A percentile compares a stretch with the other conserved stretches of the same genome.
These are phyloP conservation scores for Mormyrops attenuatus DNA, from an alignment of 2,797 vertebrate genomes.

Conservation along the genomic window DNA sequence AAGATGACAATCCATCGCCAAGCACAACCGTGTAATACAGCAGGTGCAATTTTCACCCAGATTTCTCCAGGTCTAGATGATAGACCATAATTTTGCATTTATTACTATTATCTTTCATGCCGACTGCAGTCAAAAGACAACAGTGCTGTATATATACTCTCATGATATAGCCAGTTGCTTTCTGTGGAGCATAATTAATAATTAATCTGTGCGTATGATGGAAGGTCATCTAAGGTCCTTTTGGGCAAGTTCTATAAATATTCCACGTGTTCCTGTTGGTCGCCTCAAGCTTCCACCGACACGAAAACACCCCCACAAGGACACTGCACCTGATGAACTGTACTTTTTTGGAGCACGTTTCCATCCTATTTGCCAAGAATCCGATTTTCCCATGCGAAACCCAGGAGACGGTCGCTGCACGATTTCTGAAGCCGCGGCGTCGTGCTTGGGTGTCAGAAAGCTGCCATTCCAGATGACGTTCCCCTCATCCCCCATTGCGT, in stretches of 20 bases:
- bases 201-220: neutral
- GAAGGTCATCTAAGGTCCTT: neutral
- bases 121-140: neutral
- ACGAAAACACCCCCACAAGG: neutral
- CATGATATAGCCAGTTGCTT: neutral
- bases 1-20: neutral
- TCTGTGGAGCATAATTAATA: neutral
- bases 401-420: neutral
- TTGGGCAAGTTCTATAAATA: neutral
- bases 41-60: slow-evolving; percentile 28
- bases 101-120: neutral
- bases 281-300: neutral
- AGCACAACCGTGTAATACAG: slow-evolving; percentile 17
- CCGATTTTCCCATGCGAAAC: neutral
- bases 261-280: neutral
- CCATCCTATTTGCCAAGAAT: neutral
- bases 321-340: neutral
- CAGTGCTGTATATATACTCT: neutral
- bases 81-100: neutral
- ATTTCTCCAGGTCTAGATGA: neutral
- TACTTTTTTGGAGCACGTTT: neutral
- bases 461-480: neutral
- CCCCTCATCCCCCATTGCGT: neutral
- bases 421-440: neutral
- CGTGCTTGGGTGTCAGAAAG: neutral